Base-by-base conservation (phyloP, 2,888 invertebrate species). In the Chloroclysta siterata region DNA sequence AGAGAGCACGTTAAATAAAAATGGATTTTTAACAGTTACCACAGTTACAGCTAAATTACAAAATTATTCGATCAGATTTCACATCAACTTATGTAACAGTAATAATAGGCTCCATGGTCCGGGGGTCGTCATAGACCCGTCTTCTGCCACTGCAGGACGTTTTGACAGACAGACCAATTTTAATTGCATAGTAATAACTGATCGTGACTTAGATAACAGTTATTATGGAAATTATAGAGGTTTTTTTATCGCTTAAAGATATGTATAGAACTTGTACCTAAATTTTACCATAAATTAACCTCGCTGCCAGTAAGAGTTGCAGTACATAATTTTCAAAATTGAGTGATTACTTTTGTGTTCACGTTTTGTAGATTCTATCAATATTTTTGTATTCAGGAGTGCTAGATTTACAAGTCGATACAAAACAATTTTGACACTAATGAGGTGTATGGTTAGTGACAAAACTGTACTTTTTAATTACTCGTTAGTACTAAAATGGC, bases 101-200 rank as follows among this genome's bases (percentile, higher is more conserved):
- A 91, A 91, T 91, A 77, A 90, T 73, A 83, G 85, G 82, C 76
- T 88, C 81, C 83, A 84, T 77, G 74, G 70, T 72, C 68, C 66
- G 69, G 67, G 61, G 80, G 82, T 79, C 83, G 86, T 87, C 87
- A 82, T 83, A 80, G 72, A 69, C 73, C 79, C 80, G 76, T 82
- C 85, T 76, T 73, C 78, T 81, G 89, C 90, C 89, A 89, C 89
- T 79, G 84, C 80, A 78, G 73, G 88, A 90, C 89, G 83, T 88
- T 88, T 88, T 90, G 91, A 91, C 85, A 80, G 90, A 87, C 87
- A 81, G 78, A 88, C 81, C 78, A 81, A 81, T 81, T 84, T 86
- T 91, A 90, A 90, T 90, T 88, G 86, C 77, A 88, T 83, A 84
- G 83, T 81, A 77, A 70, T 70, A 67, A 54, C 53, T 60, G 56